These are phyloP conservation scores for Anodontia alba DNA, from an alignment of 2,888 invertebrate genomes.

Conservation along the genomic window DNA sequence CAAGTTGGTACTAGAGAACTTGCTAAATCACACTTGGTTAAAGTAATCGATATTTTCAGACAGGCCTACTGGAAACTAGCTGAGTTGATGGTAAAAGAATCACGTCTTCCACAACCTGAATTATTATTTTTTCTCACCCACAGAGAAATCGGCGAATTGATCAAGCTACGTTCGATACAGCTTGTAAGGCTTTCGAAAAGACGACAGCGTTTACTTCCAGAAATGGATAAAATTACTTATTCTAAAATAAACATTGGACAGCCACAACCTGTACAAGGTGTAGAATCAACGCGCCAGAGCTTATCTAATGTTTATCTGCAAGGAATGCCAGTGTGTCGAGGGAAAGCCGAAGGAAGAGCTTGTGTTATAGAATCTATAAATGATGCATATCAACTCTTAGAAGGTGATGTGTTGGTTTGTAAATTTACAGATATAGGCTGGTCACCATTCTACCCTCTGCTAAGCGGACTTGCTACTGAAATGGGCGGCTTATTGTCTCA, in stretches of 20 bases:
- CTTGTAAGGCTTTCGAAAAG: not conserved
- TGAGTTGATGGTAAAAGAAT: conserved; percentile 1
- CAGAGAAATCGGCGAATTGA: not conserved
- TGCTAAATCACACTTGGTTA: conserved; percentile 3
- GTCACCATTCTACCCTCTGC: conserved; percentile 92
- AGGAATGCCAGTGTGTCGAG: conserved; percentile 18
- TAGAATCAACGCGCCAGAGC: not conserved
- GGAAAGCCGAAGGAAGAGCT: not conserved
- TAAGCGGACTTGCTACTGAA: conserved; percentile 92
- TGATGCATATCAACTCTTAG: conserved; percentile 83
- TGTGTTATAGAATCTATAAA: not conserved
- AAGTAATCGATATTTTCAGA: conserved; percentile 1
- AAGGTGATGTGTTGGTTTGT: conserved; percentile 91
- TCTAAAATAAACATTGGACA: not conserved
- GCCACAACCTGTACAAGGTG: not conserved
- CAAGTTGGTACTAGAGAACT: conserved; percentile 16
- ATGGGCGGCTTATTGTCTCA: conserved; percentile 93
- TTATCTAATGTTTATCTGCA: not conserved
- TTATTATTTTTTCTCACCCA: conserved; percentile 14
- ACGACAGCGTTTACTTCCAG: not conserved
- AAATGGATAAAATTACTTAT: not conserved
- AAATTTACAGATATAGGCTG: conserved; percentile 92
- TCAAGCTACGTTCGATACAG: not conserved
- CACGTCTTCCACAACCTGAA: not conserved
- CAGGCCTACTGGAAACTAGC: conserved; percentile 19